These are phyloP conservation scores for Notarius lentiginosus DNA, from an alignment of 2,113 vertebrate genomes.

Conservation along the genomic window DNA sequence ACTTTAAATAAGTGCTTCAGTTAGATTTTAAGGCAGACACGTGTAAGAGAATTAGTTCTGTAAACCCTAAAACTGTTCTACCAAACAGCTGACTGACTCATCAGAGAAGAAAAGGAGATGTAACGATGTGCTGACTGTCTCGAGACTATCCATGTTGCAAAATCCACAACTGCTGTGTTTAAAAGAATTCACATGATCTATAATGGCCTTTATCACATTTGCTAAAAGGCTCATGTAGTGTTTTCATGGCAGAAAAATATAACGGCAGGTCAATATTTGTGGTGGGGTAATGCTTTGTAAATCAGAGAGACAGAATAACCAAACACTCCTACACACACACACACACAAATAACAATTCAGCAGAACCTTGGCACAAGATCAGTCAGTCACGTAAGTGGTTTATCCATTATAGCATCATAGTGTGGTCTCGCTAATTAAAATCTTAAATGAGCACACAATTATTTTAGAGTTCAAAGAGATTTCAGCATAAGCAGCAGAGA, in stretches of 20 bases:
- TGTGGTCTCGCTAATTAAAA: slow-evolving; percentile 40
- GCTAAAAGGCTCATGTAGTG: not conserved
- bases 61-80: not conserved
- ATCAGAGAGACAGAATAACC: not conserved
- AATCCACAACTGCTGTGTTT: not conserved
- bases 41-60: not conserved
- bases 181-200: not conserved
- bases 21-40: not conserved
- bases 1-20: not conserved
- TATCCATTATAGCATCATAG: slow-evolving; percentile 35
- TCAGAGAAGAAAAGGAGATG: not conserved
- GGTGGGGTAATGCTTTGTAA: not conserved
- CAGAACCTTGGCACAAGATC: slow-evolving; percentile 26
- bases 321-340: not conserved
- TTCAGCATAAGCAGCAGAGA: not conserved
- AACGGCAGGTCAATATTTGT: not conserved
- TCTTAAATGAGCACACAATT: slow-evolving; percentile 35
- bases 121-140: not conserved
- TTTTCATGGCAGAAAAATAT: not conserved
- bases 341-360: slow-evolving; percentile 4
- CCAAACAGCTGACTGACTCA: not conserved
- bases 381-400: slow-evolving; percentile 30
- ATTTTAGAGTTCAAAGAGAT: slow-evolving; percentile 27
- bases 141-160: not conserved
- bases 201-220: not conserved